Percentiles rank a stretch among this genome's conserved stretches.
Evolutionary conservation across 2,888 invertebrate genomes (phyloP).

Genomic region (Drosophila robusta): DNA sequence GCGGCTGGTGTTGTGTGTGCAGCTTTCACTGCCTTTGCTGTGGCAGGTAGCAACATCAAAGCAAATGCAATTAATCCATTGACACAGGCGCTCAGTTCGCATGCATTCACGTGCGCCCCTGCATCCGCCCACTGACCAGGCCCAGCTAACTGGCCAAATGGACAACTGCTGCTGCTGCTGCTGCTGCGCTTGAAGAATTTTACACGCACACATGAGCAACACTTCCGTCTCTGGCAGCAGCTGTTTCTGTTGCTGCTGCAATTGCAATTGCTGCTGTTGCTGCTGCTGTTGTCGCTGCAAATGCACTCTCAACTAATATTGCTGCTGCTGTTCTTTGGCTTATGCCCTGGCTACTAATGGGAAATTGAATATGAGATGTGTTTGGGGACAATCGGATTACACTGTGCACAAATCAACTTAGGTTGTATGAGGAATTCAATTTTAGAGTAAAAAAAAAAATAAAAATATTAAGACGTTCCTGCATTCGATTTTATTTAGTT

Average conservation of each 20-base stretch:
- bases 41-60: constrained; percentile 10
- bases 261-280: too few relatives aligned
- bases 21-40: constrained; percentile 39
- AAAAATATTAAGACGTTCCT: too few relatives aligned
- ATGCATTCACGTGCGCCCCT: background rate
- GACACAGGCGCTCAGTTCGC: constrained; percentile 1
- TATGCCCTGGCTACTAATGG: constrained; percentile 18
- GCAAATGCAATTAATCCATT: constrained; percentile 46
- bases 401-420: background rate
- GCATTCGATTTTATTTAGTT: too few relatives aligned
- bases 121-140: background rate
- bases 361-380: constrained; percentile 58
- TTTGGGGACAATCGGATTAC: background rate
- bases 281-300: constrained; percentile 15
- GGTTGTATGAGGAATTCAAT: too few relatives aligned
- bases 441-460: too few relatives aligned
- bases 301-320: constrained; percentile 14
- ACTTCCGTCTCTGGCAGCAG: constrained; percentile 60
- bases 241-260: constrained; percentile 7
- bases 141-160: constrained; percentile 32
- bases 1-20: constrained; percentile 5
- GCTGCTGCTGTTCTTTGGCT: constrained; percentile 13
- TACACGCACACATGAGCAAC: constrained; percentile 50
- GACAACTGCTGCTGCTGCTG: constrained; percentile 31
- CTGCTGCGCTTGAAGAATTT: constrained; percentile 65